Evolutionary conservation across 2,797 vertebrate genomes (phyloP).

Genomic region (Chelonia mydas): DNA sequence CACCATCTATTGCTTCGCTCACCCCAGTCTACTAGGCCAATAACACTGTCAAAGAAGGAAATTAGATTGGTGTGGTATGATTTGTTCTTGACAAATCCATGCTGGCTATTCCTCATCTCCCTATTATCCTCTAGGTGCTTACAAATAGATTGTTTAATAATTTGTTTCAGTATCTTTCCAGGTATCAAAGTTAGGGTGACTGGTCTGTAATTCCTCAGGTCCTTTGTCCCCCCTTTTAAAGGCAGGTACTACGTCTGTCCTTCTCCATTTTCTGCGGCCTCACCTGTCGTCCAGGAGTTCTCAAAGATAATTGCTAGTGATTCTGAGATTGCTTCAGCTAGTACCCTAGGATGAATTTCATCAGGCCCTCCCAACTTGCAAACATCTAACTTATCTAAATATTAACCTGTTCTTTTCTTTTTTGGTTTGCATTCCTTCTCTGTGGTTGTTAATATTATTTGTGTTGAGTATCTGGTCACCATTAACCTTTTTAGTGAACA

Average conservation of each 20-base stretch:
- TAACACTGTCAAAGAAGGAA: background rate
- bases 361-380: background rate
- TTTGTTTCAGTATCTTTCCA: background rate
- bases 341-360: background rate
- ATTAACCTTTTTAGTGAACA: too few species aligned
- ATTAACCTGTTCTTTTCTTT: background rate
- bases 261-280: background rate
- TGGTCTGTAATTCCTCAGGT: background rate
- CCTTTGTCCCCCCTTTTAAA: background rate
- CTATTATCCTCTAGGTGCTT: background rate
- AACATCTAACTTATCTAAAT: background rate
- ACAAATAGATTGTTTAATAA: background rate
- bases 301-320: background rate
- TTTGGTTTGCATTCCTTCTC: background rate
- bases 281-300: background rate
- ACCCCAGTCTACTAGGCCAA: background rate
- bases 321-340: background rate
- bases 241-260: background rate
- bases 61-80: background rate
- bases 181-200: background rate
- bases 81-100: background rate
- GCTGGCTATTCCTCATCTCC: background rate
- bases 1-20: too few species aligned
- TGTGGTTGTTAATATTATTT: background rate
- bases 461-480: too few species aligned